phyloP scores from a whole-genome alignment of 2,888 invertebrate species.

The Strigamia maritima region DNA sequence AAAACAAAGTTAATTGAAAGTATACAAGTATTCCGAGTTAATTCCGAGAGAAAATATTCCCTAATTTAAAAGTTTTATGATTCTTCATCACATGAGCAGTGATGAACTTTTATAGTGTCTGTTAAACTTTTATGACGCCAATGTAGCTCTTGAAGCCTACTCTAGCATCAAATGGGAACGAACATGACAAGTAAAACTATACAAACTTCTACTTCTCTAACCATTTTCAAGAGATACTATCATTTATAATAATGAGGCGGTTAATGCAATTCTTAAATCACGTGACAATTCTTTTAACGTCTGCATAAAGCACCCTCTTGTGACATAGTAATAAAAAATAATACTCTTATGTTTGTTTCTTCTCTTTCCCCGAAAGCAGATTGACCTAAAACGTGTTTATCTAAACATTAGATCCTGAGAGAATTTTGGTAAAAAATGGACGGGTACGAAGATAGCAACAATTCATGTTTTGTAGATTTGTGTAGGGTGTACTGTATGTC shows the following conservation, averaged over 20 bases:
- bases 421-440: too few species aligned
- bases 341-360: neutral
- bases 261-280: neutral
- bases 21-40: constrained; percentile 16
- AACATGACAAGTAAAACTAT: neutral
- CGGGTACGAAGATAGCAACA: too few species aligned
- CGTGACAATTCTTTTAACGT: neutral
- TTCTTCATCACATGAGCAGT: constrained; percentile 8
- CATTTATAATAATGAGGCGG: neutral
- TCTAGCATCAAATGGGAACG: constrained; percentile 2
- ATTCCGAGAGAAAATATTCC: neutral
- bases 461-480: too few species aligned
- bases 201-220: neutral
- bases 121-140: constrained; percentile 23
- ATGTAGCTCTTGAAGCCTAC: neutral
- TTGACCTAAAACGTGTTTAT: too few species aligned
- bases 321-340: neutral
- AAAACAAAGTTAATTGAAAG: neutral
- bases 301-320: neutral
- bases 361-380: neutral
- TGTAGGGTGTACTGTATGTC: too few species aligned
- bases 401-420: too few species aligned
- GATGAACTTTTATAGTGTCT: constrained; percentile 14
- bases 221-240: neutral
- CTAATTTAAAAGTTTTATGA: neutral